Conservation (phyloP, 1,140 invertebrate genomes). For the Pissodes strobi region DNA sequence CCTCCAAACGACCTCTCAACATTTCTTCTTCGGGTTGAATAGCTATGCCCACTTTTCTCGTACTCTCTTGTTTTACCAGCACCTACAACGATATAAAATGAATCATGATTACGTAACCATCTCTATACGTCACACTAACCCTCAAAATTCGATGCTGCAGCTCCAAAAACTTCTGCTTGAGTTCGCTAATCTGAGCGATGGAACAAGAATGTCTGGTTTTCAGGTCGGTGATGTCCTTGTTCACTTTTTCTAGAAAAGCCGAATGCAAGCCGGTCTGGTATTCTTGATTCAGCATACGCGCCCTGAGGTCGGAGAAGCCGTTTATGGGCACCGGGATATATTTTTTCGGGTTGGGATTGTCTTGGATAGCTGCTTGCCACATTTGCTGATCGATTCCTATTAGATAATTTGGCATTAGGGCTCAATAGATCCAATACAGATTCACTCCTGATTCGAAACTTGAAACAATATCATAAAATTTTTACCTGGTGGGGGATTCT, state of each 20-base stretch:
- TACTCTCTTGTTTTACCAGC: slow-evolving; percentile 84
- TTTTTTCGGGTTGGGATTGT: slow-evolving; percentile 88
- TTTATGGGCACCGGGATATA: slow-evolving; percentile 92
- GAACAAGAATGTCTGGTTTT: slow-evolving; percentile 73
- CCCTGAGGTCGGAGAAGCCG: slow-evolving; percentile 84
- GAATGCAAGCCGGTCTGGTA: slow-evolving; percentile 80
- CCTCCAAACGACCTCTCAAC: slow-evolving; percentile 80
- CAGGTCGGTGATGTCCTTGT: slow-evolving; percentile 74
- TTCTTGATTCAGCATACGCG: slow-evolving; percentile 80
- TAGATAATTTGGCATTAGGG: too few species aligned
- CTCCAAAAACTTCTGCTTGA: slow-evolving; percentile 74
- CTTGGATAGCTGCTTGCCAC: slow-evolving; percentile 89
- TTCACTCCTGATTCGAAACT: background rate
- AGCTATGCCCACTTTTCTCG: slow-evolving; percentile 81
- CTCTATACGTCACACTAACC: too few species aligned
- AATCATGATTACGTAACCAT: too few species aligned
- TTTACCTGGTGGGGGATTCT: slow-evolving; percentile 79
- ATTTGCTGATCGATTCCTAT: slow-evolving; percentile 75
- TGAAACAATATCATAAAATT: background rate
- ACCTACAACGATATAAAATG: too few species aligned
- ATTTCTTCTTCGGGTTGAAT: slow-evolving; percentile 89
- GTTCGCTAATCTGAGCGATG: slow-evolving; percentile 73
- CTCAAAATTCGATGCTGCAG: slow-evolving; percentile 78
- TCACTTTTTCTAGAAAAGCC: slow-evolving; percentile 74
- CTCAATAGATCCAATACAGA: too few species aligned